Evolutionary conservation across 2,113 vertebrate genomes (phyloP).

Genomic region (Bombycilla garrulus): DNA sequence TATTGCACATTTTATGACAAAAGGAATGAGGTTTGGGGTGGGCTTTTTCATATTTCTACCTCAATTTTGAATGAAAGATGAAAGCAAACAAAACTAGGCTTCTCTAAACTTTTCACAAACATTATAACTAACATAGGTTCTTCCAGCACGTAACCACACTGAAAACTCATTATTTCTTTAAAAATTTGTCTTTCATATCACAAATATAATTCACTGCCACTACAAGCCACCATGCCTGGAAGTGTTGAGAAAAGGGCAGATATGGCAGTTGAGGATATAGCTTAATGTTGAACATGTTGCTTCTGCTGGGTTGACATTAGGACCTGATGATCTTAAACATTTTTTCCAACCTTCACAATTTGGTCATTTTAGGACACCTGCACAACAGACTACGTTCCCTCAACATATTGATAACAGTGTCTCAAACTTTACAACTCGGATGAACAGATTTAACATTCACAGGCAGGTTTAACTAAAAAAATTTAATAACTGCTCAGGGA

Average conservation of each 20-base stretch:
- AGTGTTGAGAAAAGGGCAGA: not conserved
- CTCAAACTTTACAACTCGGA: not conserved
- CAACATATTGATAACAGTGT: not conserved
- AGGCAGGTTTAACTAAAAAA: not conserved
- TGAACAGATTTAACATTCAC: not conserved
- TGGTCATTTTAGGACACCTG: not conserved
- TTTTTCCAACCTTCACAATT: not conserved
- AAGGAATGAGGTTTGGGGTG: not conserved
- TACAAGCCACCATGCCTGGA: not conserved
- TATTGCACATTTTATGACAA: not conserved
- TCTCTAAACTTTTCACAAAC: not conserved
- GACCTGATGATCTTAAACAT: not conserved
- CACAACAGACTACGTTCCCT: not conserved
- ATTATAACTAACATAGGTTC: not conserved
- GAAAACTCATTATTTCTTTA: not conserved
- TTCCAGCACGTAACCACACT: not conserved
- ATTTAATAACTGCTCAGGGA: not conserved
- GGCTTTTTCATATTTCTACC: not conserved
- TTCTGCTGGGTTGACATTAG: not conserved
- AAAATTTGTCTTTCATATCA: not conserved
- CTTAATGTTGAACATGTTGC: not conserved
- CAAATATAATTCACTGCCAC: not conserved
- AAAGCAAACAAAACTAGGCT: not conserved
- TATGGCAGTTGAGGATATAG: not conserved
- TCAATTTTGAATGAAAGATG: not conserved